Percentiles rank a stretch among this genome's conserved stretches.
phyloP scores from a whole-genome alignment of 1,140 invertebrate species.

The Thalassaphorura encarpata region DNA sequence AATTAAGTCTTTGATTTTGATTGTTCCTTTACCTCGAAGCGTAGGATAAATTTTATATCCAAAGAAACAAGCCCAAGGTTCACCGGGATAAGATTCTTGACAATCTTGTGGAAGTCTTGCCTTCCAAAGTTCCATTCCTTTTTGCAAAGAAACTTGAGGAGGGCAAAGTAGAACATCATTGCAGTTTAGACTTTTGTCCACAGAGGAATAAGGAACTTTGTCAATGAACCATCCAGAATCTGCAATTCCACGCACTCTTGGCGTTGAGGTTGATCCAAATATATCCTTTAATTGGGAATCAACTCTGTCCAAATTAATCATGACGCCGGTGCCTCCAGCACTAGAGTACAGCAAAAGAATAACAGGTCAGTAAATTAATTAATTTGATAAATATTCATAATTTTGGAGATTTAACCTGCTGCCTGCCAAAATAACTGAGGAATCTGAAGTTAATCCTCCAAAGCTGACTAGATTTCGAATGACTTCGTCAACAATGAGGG shows the following conservation, averaged over 20 bases:
- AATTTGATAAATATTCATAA: neutral
- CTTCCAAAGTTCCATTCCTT: constrained; percentile 72
- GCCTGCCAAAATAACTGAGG: constrained; percentile 58
- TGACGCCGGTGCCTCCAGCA: constrained; percentile 81
- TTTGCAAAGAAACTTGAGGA: constrained; percentile 31
- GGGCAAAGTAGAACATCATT: constrained; percentile 25
- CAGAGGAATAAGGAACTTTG: constrained; percentile 50
- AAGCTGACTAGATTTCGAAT: constrained; percentile 54
- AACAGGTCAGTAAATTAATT: neutral
- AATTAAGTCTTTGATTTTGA: neutral
- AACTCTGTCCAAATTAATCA: constrained; percentile 76
- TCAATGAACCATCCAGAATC: constrained; percentile 94
- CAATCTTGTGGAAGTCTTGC: constrained; percentile 67
- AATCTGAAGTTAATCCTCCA: constrained; percentile 49
- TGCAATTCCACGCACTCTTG: constrained; percentile 63
- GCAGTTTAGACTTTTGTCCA: constrained; percentile 25
- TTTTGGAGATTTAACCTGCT: constrained; percentile 42
- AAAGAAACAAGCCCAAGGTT: constrained; percentile 86
- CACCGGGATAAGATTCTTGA: constrained; percentile 50
- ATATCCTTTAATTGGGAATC: constrained; percentile 19
- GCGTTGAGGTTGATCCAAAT: constrained; percentile 48
- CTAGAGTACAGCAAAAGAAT: constrained; percentile 41
- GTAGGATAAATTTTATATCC: constrained; percentile 81
- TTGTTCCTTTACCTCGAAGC: constrained; percentile 53
- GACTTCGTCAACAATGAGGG: constrained; percentile 66